Conservation (phyloP, 2,888 invertebrate genomes). For the Rhabditophanes sp. region DNA sequence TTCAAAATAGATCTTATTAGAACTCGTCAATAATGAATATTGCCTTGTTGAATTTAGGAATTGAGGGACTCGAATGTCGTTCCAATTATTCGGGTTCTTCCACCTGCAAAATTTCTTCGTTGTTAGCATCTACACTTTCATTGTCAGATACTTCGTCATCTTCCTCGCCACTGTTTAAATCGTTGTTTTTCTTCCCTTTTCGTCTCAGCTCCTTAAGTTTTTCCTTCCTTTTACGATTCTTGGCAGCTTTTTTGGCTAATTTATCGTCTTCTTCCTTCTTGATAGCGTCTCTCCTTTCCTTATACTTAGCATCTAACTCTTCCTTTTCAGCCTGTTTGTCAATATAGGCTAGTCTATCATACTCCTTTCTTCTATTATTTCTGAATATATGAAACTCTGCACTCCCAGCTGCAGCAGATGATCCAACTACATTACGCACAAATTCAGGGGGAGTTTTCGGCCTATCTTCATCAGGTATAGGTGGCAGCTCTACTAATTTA, state of each 20-base stretch:
- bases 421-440: constrained; percentile 98
- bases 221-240: constrained; percentile 46
- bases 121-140: too few relatives aligned
- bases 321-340: constrained; percentile 74
- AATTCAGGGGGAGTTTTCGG: constrained; percentile 74
- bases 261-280: constrained; percentile 32
- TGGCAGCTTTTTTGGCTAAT: constrained; percentile 67
- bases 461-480: constrained; percentile 60
- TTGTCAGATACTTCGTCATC: constrained; percentile 6
- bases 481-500: constrained; percentile 73
- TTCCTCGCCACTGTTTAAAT: background rate
- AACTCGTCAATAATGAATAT: too few relatives aligned
- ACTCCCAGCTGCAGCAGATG: constrained; percentile 94
- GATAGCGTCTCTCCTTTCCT: constrained; percentile 51
- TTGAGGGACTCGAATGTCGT: background rate
- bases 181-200: constrained; percentile 9
- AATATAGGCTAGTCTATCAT: constrained; percentile 80
- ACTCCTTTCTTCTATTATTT: constrained; percentile 82
- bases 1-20: too few relatives aligned
- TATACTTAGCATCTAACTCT: constrained; percentile 66
- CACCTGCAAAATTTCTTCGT: constrained; percentile 5
- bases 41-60: too few relatives aligned
- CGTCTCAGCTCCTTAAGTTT: constrained; percentile 12
- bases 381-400: constrained; percentile 97
- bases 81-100: constrained; percentile 4